These are phyloP conservation scores for Platysteira castanea DNA, from an alignment of 2,113 vertebrate species.

Conservation along the genomic window DNA sequence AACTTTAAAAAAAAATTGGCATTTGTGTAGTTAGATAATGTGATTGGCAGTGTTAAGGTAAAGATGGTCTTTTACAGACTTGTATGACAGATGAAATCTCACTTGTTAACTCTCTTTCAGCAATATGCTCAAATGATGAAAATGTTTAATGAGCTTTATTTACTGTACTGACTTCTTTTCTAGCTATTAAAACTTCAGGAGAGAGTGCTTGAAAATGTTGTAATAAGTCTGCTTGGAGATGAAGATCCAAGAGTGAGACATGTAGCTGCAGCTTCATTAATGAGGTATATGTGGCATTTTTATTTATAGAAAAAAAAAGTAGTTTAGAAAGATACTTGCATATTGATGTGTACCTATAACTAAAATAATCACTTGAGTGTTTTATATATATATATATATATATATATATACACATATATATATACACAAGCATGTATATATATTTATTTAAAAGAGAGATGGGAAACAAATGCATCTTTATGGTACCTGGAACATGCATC, in stretches of 20 bases:
- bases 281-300: constrained; percentile 72
- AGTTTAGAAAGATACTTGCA: neutral
- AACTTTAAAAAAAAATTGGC: no score
- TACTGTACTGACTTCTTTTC: neutral
- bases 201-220: constrained; percentile 82
- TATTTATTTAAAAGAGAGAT: neutral
- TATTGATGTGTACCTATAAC: neutral
- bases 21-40: neutral
- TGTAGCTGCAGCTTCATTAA: constrained; percentile 81
- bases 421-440: no score
- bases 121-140: neutral
- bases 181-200: constrained; percentile 90
- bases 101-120: neutral
- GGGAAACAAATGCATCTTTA: neutral
- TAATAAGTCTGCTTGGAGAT: constrained; percentile 88
- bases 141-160: neutral
- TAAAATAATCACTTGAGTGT: neutral
- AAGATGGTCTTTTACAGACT: neutral
- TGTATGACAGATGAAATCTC: neutral
- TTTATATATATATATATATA: neutral
- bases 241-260: constrained; percentile 94
- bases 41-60: neutral
- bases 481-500: neutral
- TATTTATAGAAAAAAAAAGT: neutral
- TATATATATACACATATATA: no score